Evolutionary conservation across 2,113 vertebrate species (phyloP), one percentile per base, ranked within the genome.

Genomic region (Melanerpes aurifrons): DNA sequence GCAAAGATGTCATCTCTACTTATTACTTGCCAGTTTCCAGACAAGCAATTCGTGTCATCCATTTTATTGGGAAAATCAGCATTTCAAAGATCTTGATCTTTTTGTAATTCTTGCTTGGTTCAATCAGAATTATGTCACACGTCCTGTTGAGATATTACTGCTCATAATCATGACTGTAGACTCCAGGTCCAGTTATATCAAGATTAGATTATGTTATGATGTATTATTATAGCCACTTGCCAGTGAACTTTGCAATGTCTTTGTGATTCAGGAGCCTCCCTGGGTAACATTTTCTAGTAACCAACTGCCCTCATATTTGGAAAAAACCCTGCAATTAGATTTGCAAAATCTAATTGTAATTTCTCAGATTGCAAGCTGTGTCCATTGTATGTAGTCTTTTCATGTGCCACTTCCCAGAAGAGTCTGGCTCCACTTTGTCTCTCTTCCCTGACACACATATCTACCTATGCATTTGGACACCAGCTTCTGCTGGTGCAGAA

Each of bases 1-100:
- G 67, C 43, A 93, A 90, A 90, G 74, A n/a, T 82, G 61, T 82
- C 56, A 82, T 84, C 62, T 90, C 45, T 87, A 92, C 85, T 93
- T 90, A 87, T 67, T 89, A 19, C 29, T 84, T 92, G 67, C 3
- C 37, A 37, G 24, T 85, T 92, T 82, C 53, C 28, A 89, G 81
- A 37, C 47, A 82, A 93, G 81, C 57, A 73, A 12, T 79, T 92
- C 26, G 7, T 66, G 40, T 71, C 68, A 79, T 59, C 53, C 75
- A 69, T 1, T 8, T 93, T 19, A 15, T 12, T 73, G 84, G 54
- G 50, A 84, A 85, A 89, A 89, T 70, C 71, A 79, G 29, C 40
- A 70, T 82, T 80, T 92, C 71, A 87, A 21, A 79, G 47, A 57
- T 73, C 45, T 56, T 81, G 35, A 40, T 89, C 11, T 74, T 62